Base-by-base conservation (phyloP, 2,797 vertebrate genomes). In the Brotula barbata region DNA sequence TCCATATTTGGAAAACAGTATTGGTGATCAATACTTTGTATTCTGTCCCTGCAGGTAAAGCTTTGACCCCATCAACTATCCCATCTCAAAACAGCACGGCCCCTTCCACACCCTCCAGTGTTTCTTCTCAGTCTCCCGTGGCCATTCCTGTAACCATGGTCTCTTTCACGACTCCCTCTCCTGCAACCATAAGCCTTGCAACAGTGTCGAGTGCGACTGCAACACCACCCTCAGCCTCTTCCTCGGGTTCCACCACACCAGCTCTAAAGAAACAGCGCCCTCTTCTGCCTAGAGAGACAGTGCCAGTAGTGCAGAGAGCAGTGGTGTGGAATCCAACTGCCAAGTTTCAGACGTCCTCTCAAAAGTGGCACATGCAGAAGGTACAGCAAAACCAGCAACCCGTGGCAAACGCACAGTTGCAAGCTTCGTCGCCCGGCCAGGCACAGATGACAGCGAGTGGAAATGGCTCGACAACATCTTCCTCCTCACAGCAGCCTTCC, bases 281-380 rank as follows among this genome's bases (percentile, higher is more conserved):
- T 42, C 92, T 99, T 64, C 90, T 99, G 74, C 96, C 96, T 25
- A 93, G 97, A 83, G 97, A 99, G 89, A 94, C 94, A 0, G 92
- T 93, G 15, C 95, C 96, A 0, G 95, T 95, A 42, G 95, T 96
- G 78, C 95, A 98, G 90, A 92, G 94, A 57, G 91, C 92, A 0
- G 94, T 97, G 21, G 95, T 97, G 81, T 99, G 96, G 96, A 98
- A 94, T 85, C 93, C 96, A 36, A 89, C 92, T 8, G 90, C 92
- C 77, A 98, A 98, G 87, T 98, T 98, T 88, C 96, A 98, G 89
- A 98, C 95, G 0, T 96, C 96, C 1, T 98, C 96, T 48, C 97
- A 98, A 89, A 99, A 98, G 89, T 98, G 96, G 97, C 96, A 97
- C 90, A 94, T 97, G 96, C 96, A 99, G 91, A 98, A 96, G 87